Evolutionary conservation across 2,888 invertebrate genomes (phyloP), one percentile per base, ranked within the genome.

Genomic region (Lathronympha strigana): DNA sequence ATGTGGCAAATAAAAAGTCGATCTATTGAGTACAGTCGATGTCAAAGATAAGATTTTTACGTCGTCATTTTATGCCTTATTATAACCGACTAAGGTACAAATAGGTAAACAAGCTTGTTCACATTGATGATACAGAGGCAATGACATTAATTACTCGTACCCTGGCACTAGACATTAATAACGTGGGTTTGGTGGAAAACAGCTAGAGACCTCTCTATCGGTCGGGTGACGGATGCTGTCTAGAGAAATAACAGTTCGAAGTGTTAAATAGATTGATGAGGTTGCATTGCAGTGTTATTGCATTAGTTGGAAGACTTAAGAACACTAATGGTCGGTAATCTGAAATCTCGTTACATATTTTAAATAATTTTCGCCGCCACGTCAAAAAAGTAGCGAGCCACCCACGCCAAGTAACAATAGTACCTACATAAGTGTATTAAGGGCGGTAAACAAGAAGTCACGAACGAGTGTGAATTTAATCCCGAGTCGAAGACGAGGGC

Each of bases 101-200:
- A 40, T 36, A 40, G 1, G 8, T 6, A 40, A 11, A 13, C 11
- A 4, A 28, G 6, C 13, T 2, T n/a, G n/a, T n/a, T 4, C 5
- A 40, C 9, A 17, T 40, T 40, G 40, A 9, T 36, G 9, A 36
- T 15, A 36, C 15, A n/a, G 9, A 4, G n/a, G n/a, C 33, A 43
- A 28, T 47, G 40, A 17, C 57, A 63, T 63, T 57, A 57, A 63
- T 63, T n/a, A n/a, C n/a, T n/a, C n/a, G n/a, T 17, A 50, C 25
- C 33, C 43, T 50, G 33, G 50, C 50, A 43, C 31, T 33, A 33
- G 50, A 21, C 17, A 58, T 63, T 25, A 58, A 63, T 63, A 51
- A 58, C 40, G 19, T 38, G 19, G 11, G 36, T 36, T 36, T 45
- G 21, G 19, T 31, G 55, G 23, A 62, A 54, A 62, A 45, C 38